A percentile compares a stretch with the other conserved stretches of the same genome.
Conservation (phyloP, 2,113 vertebrate species). For the Willisornis vidua region DNA sequence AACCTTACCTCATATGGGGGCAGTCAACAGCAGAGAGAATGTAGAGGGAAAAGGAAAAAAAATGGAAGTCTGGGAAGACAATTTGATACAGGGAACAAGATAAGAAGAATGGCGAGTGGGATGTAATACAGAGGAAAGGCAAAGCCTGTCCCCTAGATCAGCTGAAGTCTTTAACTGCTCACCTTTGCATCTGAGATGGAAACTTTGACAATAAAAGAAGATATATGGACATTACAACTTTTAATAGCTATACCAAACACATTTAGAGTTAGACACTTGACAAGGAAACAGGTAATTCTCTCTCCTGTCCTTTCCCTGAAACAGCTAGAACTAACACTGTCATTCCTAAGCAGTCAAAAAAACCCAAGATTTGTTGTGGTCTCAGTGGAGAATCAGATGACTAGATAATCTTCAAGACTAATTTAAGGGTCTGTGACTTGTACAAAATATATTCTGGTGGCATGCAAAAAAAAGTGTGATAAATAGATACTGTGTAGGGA, state of each 20-base stretch:
- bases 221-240: neutral
- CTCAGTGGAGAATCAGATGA: neutral
- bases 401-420: neutral
- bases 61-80: neutral
- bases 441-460: neutral
- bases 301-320: neutral
- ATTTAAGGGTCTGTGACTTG: neutral
- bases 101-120: neutral
- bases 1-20: neutral
- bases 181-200: neutral
- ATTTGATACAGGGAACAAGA: neutral
- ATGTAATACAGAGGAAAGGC: neutral
- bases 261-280: neutral
- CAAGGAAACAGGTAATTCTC: neutral
- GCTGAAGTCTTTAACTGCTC: neutral
- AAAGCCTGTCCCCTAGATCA: neutral
- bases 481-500: neutral
- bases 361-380: neutral
- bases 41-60: accelerated
- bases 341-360: neutral
- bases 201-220: neutral
- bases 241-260: neutral
- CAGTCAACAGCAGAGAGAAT: neutral
- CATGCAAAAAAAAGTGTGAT: neutral
- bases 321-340: neutral